A percentile compares a stretch with the other conserved stretches of the same genome.
These are phyloP conservation scores for Buceros bicornis DNA, from an alignment of 2,797 vertebrate genomes.

Conservation along the genomic window DNA sequence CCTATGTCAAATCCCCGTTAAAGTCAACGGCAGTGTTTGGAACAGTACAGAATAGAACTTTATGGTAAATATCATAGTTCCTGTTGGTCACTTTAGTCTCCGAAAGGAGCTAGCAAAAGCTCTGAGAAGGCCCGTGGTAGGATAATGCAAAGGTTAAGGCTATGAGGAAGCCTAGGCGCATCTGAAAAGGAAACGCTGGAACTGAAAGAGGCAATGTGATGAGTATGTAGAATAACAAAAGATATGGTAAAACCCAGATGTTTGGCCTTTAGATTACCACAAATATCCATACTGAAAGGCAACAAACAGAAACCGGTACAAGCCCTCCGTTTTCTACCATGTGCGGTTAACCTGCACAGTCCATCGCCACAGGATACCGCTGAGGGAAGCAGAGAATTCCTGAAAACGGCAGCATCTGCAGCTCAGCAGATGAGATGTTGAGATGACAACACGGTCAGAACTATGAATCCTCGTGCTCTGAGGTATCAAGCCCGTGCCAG, in stretches of 20 bases:
- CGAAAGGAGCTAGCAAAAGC: background rate
- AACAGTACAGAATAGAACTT: background rate
- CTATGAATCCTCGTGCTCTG: background rate
- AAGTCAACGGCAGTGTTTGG: background rate
- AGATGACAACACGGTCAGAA: background rate
- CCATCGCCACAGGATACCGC: background rate
- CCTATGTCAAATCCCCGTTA: background rate
- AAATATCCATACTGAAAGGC: background rate
- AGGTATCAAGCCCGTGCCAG: background rate
- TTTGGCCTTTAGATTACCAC: background rate
- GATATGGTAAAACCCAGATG: background rate
- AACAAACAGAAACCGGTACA: background rate
- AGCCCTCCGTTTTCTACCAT: background rate
- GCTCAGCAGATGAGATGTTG: background rate
- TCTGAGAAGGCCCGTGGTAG: background rate
- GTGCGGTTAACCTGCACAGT: background rate
- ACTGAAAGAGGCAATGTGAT: background rate
- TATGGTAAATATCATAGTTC: background rate
- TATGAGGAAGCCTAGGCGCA: background rate
- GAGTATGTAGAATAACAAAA: background rate
- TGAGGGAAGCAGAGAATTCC: background rate
- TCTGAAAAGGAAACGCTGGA: background rate
- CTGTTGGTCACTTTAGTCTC: background rate
- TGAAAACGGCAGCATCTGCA: background rate
- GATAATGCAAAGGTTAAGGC: background rate